Evolutionary conservation across 2,888 invertebrate genomes (phyloP).

Genomic region (Dasypogon diadema): DNA sequence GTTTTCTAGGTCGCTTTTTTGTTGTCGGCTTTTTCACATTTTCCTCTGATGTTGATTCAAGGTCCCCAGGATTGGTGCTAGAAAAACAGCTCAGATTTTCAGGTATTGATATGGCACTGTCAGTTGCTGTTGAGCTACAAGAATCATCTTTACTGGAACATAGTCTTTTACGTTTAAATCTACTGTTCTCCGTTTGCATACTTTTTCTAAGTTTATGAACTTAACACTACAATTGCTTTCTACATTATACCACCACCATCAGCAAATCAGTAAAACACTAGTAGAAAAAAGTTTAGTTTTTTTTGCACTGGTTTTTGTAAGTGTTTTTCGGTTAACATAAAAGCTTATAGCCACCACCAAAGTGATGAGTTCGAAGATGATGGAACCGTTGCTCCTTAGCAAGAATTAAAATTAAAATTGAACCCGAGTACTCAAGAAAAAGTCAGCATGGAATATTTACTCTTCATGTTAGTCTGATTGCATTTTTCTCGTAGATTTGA

Average conservation of each 20-base stretch:
- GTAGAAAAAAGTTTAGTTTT: conserved; percentile 2
- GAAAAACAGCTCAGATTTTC: not conserved
- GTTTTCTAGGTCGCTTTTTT: not conserved
- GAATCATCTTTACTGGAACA: not conserved
- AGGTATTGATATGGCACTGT: conserved; percentile 32
- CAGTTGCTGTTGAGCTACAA: not conserved
- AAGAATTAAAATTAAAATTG: conserved; percentile 15
- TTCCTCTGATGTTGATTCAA: not conserved
- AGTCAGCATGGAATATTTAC: not conserved
- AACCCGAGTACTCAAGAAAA: not conserved
- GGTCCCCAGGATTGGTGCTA: not conserved
- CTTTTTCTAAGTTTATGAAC: conserved; percentile 3
- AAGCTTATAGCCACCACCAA: conserved; percentile 31
- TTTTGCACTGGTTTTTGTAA: not conserved
- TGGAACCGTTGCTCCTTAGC: not conserved
- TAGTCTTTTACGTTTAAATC: not conserved
- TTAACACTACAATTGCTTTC: conserved; percentile 16
- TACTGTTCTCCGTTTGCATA: conserved; percentile 4
- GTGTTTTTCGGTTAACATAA: conserved; percentile 27
- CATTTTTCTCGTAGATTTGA: not conserved
- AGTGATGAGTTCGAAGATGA: not conserved
- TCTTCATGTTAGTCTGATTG: conserved; percentile 35
- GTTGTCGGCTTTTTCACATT: not conserved
- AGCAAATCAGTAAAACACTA: conserved; percentile 2
- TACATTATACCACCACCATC: conserved; percentile 32